phyloP scores from a whole-genome alignment of 2,113 vertebrate species.

The Callipepla squamata region DNA sequence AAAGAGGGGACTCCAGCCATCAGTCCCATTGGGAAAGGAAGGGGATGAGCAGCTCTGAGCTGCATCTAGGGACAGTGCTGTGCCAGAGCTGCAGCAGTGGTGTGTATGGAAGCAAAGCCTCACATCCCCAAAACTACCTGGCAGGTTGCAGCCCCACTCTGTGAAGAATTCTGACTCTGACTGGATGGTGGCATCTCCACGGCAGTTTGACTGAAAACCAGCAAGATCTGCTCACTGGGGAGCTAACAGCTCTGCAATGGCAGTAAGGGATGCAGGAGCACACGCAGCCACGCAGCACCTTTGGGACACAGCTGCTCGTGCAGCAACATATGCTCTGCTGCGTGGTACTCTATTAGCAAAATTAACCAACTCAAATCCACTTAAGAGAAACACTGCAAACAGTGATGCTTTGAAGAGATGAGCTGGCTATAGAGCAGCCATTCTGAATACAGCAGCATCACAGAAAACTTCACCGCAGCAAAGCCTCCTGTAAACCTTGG shows the following conservation, averaged over 20 bases:
- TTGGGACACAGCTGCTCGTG: not conserved
- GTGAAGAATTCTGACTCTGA: not conserved
- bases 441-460: not conserved
- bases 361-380: not conserved
- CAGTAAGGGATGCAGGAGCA: not conserved
- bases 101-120: not conserved
- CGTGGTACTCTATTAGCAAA: not conserved
- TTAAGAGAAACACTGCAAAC: not conserved
- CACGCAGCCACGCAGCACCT: not conserved
- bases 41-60: not conserved
- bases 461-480: not conserved
- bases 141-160: not conserved
- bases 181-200: not conserved
- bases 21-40: not conserved
- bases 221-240: not conserved
- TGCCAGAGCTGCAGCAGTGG: rapidly evolving
- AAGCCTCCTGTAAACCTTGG: not conserved
- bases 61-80: rapidly evolving
- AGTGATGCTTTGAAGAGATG: not conserved
- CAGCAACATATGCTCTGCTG: not conserved
- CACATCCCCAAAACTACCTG: not conserved
- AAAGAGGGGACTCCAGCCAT: not conserved
- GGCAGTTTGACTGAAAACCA: not conserved
- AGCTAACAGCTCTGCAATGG: not conserved
- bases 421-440: not conserved